Evolutionary conservation across 2,113 vertebrate species (phyloP), one percentile per base, ranked within the genome.

Genomic region (Podilymbus podiceps): DNA sequence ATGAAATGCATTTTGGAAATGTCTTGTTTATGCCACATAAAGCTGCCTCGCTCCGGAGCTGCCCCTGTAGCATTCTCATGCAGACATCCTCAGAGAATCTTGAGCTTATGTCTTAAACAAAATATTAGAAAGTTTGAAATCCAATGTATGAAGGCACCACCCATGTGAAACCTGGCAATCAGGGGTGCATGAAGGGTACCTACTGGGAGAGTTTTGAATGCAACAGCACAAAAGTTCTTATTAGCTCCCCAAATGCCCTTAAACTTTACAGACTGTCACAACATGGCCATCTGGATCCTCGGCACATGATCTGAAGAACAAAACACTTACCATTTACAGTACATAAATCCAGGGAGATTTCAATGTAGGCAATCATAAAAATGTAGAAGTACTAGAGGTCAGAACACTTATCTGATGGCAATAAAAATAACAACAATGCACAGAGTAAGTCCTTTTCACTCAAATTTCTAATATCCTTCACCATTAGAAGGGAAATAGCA

Each of bases 261-360:
- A 77, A 95, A 89, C 62, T 83, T 85, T 76, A 73, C 69, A 95
- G 89, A 94, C 85, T 89, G 0, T 46, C 58, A 52, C 74, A 12
- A 47, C 27, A 2, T 10, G 33, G 56, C 92, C 94, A 75, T 75
- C 94, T 94, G 96, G 89, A 73, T 76, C 86, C 91, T 15, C 31
- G 73, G 82, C 78, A 22, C 49, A 10, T 31, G 50, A 49, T n/a
- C 80, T 71, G 60, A 68, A 59, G 86, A 93, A 47, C 71, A 56
- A 64, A 97, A 77, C 90, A 23, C 81, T 96, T 50, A 67, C 60
- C 96, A 44, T 75, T 62, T 42, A 55, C 91, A 90, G 67, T 38
- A 59, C 92, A 88, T 78, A 89, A 94, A 90, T 79, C 95, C 73
- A 68, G 71, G 76, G 86, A 85, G 78, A 55, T 72, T 91, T 88